Evolutionary conservation across 2,797 vertebrate genomes (phyloP), one percentile per base, ranked within the genome.

Genomic region (Glossophaga mutica): DNA sequence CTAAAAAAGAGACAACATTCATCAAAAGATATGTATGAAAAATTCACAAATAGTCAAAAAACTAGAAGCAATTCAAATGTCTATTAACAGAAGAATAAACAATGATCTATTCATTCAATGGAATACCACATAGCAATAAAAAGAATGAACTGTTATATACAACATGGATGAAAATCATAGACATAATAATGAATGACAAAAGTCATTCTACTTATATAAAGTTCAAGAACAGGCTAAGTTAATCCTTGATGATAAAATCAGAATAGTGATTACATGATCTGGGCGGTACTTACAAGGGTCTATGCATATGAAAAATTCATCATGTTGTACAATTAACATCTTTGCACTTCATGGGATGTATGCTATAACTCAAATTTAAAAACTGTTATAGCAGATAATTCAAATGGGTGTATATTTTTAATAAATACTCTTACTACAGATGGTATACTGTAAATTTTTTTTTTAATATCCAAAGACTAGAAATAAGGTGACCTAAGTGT

Each of bases 1-100:
- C 16, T 39, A 90, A 46, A 94, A 91, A 37, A 19, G 55, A 94
- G 57, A 73, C 3, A 92, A 88, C 73, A 42, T 29, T 84, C 67
- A 95, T 90, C 50, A 94, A 93, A 92, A 90, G 42, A 84, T 9
- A 94, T 50, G 70, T 9, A 42, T 42, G 67, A 92, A 59, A 83
- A 76, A 70, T 37, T 79, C 29, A 90, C 39, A 90, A 84, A 57
- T n/a, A 50, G 67, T 48, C 18, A 87, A 90, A 88, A 96, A 37
- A 22, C 44, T 5, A 68, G 42, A 73, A 91, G 77, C 34, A 95
- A 88, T 81, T 76, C 15, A 89, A 97, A 89, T 82, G 34, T 65
- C 42, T 32, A 94, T 42, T 83, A 92, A 91, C 21, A 88, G 14
- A 93, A 90, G 12, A 94, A 93, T 22, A 96, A 88, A 88, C 29